These are phyloP conservation scores for Ascaphus truei DNA, from an alignment of 2,113 vertebrate species.

Conservation along the genomic window DNA sequence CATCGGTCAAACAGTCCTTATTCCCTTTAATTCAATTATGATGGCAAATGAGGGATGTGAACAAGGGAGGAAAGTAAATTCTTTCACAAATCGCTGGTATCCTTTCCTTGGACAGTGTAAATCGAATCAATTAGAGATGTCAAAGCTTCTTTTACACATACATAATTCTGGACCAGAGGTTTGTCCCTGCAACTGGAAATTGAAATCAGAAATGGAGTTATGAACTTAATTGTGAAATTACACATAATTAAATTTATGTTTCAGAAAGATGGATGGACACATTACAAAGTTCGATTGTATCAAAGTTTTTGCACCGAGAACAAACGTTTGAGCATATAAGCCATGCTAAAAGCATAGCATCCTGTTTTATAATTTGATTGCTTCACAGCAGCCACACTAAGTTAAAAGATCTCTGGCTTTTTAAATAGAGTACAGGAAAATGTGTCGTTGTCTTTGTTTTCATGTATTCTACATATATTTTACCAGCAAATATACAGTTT, in stretches of 20 bases:
- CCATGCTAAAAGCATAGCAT: slow-evolving; percentile 13
- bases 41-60: slow-evolving; percentile 91
- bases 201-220: slow-evolving; percentile 45
- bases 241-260: slow-evolving; percentile 44
- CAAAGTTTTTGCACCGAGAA: slow-evolving; percentile 37
- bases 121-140: slow-evolving; percentile 72
- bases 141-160: slow-evolving; percentile 51
- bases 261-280: slow-evolving; percentile 41
- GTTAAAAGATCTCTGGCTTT: neutral
- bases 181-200: slow-evolving; percentile 49
- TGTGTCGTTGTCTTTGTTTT: rapidly evolving
- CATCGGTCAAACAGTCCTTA: slow-evolving; percentile 87
- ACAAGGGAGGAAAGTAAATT: slow-evolving; percentile 62
- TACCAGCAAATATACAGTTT: no score
- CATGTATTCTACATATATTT: rapidly evolving
- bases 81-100: slow-evolving; percentile 60
- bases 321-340: slow-evolving; percentile 34
- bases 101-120: slow-evolving; percentile 61
- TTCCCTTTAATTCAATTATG: slow-evolving; percentile 98
- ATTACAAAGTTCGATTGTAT: slow-evolving; percentile 45
- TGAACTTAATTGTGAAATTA: slow-evolving; percentile 51
- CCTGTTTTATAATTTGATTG: slow-evolving; percentile 26
- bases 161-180: slow-evolving; percentile 45
- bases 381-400: slow-evolving; percentile 18
- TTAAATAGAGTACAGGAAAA: neutral